phyloP scores from a whole-genome alignment of 2,113 vertebrate genomes.

The Phainopepla nitens region DNA sequence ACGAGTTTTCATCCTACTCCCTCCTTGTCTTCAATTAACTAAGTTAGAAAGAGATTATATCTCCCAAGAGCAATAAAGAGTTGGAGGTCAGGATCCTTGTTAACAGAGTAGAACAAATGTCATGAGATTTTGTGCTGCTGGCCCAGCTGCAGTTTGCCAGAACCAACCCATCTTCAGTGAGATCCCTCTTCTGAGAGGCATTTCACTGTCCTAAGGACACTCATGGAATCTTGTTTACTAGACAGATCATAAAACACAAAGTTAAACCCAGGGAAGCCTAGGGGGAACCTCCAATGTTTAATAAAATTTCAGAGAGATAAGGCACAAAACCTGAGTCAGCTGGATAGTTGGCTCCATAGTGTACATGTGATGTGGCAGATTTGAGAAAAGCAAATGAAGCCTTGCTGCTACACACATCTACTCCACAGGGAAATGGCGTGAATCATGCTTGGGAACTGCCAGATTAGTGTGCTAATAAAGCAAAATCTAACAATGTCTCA shows the following conservation, averaged over 20 bases:
- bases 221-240: not conserved
- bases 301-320: not conserved
- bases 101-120: not conserved
- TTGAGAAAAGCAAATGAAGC: not conserved
- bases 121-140: not conserved
- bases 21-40: not conserved
- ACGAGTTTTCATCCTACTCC: not conserved
- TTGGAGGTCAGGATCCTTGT: not conserved
- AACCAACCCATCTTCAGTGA: not conserved
- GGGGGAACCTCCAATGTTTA: not conserved
- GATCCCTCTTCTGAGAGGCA: not conserved
- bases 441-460: not conserved
- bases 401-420: not conserved
- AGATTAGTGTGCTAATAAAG: not conserved
- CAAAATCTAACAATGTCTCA: not conserved
- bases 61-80: not conserved
- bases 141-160: not conserved
- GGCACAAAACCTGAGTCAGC: not conserved
- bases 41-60: not conserved
- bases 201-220: not conserved
- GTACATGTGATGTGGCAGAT: not conserved
- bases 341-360: not conserved
- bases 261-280: not conserved
- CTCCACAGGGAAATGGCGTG: not conserved
- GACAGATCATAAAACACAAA: not conserved